A percentile compares a stretch with the other conserved stretches of the same genome.
These are phyloP conservation scores for Sogatella furcifera DNA, from an alignment of 1,140 invertebrate genomes.

Conservation along the genomic window DNA sequence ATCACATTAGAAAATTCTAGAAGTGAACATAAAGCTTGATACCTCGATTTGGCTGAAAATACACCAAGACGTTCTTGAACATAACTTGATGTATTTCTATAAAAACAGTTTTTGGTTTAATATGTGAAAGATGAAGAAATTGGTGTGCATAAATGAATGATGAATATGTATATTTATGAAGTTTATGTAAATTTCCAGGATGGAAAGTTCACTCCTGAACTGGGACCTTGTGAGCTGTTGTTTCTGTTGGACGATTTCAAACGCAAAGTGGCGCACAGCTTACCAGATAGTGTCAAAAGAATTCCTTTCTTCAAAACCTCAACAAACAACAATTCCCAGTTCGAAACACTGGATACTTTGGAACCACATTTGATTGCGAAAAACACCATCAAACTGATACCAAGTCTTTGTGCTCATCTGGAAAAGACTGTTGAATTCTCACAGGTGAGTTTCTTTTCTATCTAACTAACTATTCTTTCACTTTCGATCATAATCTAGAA, in stretches of 20 bases:
- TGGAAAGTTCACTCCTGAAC: constrained; percentile 22
- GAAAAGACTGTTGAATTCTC: constrained; percentile 26
- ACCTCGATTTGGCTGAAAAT: no score
- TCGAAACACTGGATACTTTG: constrained; percentile 19
- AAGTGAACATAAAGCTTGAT: no score
- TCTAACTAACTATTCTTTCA: no score
- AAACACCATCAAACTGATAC: constrained; percentile 23
- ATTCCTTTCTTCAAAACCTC: constrained; percentile 15
- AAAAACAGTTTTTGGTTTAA: background rate
- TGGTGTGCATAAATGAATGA: no score
- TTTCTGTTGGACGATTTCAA: constrained; percentile 37
- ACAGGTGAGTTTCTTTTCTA: constrained; percentile 21
- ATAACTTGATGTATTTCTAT: no score
- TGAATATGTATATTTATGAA: no score
- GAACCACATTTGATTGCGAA: constrained; percentile 16
- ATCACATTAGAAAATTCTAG: no score
- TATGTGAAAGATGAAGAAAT: background rate
- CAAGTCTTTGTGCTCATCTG: constrained; percentile 23
- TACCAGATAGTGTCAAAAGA: constrained; percentile 15
- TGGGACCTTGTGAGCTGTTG: constrained; percentile 34
- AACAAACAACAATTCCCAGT: constrained; percentile 10
- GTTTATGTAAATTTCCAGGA: constrained; percentile 14
- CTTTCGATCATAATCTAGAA: no score
- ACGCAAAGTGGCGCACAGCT: constrained; percentile 32
- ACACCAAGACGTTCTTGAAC: no score